Conservation (phyloP, 2,888 invertebrate species). For the Dexiosoma caninum region DNA sequence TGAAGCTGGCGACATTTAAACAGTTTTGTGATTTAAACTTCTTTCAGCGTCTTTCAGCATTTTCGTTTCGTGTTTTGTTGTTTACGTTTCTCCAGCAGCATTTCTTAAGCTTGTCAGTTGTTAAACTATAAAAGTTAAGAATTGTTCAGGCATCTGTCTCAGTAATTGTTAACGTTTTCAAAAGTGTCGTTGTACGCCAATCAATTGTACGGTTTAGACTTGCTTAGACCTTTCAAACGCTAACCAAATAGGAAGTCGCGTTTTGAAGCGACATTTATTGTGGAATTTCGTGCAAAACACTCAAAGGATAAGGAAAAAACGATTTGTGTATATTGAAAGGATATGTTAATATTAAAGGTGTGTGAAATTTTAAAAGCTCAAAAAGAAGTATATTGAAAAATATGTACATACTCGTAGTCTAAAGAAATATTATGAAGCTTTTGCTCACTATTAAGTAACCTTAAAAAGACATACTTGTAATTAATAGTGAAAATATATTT, state of each 20-base stretch:
- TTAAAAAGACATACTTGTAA: too few relatives aligned
- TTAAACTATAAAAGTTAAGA: slow-evolving; percentile 68
- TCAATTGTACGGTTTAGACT: neutral
- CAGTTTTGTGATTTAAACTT: slow-evolving; percentile 65
- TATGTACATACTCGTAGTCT: too few relatives aligned
- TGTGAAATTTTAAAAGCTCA: slow-evolving; percentile 9
- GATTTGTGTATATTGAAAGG: neutral
- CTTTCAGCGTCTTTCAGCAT: slow-evolving; percentile 7
- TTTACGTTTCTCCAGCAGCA: neutral
- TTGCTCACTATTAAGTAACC: too few relatives aligned
- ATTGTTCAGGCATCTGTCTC: slow-evolving; percentile 60
- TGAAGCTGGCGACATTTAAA: slow-evolving; percentile 75
- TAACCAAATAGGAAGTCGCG: slow-evolving; percentile 41
- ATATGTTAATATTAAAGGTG: slow-evolving; percentile 73
- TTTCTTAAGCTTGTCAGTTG: slow-evolving; percentile 18
- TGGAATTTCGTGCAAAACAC: slow-evolving; percentile 7
- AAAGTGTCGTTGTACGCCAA: slow-evolving; percentile 44
- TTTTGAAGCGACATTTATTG: slow-evolving; percentile 53
- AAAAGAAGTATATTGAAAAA: too few relatives aligned
- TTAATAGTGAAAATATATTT: too few relatives aligned
- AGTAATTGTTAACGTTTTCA: slow-evolving; percentile 60
- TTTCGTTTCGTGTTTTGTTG: neutral
- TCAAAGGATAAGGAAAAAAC: neutral
- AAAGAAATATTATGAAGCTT: too few relatives aligned
- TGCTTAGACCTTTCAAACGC: neutral